Evolutionary conservation across 2,888 invertebrate genomes (phyloP).

Genomic region (Chalcosyrphus nemorum): DNA sequence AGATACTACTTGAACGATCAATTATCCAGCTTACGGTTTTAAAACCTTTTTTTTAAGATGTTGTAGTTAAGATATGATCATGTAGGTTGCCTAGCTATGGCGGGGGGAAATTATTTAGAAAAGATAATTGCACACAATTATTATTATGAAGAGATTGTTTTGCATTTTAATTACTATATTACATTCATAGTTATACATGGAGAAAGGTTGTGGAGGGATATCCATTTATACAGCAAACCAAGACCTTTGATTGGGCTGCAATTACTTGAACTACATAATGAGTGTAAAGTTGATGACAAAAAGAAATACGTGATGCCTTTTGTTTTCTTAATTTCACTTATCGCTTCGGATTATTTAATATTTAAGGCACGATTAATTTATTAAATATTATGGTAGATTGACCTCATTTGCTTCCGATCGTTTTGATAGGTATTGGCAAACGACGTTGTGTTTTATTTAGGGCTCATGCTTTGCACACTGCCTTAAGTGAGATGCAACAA

Average conservation of each 20-base stretch:
- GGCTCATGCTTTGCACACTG: not conserved
- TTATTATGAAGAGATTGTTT: not conserved
- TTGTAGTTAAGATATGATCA: not conserved
- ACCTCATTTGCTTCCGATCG: slow-evolving; percentile 11
- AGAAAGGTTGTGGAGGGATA: not conserved
- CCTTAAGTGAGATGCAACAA: not conserved
- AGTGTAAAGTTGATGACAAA: slow-evolving; percentile 13
- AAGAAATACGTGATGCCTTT: slow-evolving; percentile 16
- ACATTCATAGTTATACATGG: not conserved
- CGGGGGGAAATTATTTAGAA: not conserved
- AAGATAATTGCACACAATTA: not conserved
- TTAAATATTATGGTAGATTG: slow-evolving; percentile 43
- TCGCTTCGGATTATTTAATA: slow-evolving; percentile 24
- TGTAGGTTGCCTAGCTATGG: not conserved
- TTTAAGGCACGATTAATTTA: slow-evolving; percentile 51
- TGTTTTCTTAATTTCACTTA: slow-evolving; percentile 35
- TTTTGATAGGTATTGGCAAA: not conserved
- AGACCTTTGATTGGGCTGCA: not conserved
- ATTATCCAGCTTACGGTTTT: not conserved
- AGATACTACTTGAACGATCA: not conserved
- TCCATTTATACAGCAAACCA: too few species aligned
- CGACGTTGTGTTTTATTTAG: not conserved
- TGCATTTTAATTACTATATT: not conserved
- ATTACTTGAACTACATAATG: not conserved
- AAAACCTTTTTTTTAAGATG: not conserved